phyloP scores from a whole-genome alignment of 1,140 invertebrate genomes.

The Eriocheir sinensis region DNA sequence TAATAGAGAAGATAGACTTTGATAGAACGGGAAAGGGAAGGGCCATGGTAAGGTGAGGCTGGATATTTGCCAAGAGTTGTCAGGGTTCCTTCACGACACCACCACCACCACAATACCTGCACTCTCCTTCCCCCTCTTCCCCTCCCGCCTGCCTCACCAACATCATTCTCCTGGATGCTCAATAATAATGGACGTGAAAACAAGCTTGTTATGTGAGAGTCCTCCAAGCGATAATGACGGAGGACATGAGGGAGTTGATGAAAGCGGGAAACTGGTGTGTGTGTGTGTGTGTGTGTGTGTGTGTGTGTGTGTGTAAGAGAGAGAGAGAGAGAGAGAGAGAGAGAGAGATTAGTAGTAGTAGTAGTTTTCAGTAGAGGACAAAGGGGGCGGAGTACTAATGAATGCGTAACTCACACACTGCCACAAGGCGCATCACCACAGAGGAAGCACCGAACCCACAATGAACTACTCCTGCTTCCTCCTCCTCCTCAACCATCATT shows the following conservation, averaged over 20 bases:
- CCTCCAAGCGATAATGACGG: background rate
- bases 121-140: background rate
- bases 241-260: background rate
- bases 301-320: background rate
- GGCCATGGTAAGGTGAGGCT: background rate
- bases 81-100: background rate
- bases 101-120: background rate
- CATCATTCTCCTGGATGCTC: background rate
- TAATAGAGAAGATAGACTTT: background rate
- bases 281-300: background rate
- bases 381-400: background rate
- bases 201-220: constrained; percentile 2
- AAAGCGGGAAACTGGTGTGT: no score
- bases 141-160: background rate
- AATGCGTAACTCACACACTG: background rate
- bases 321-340: constrained; percentile 37
- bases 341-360: constrained; percentile 45
- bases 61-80: background rate
- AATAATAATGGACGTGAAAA: background rate
- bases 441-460: background rate
- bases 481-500: background rate
- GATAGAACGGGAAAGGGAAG: background rate
- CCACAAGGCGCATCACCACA: background rate
- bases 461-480: background rate
- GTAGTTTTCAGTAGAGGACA: background rate